A percentile compares a stretch with the other conserved stretches of the same genome.
phyloP scores from a whole-genome alignment of 2,888 invertebrate genomes.

The Polyommatus icarus region DNA sequence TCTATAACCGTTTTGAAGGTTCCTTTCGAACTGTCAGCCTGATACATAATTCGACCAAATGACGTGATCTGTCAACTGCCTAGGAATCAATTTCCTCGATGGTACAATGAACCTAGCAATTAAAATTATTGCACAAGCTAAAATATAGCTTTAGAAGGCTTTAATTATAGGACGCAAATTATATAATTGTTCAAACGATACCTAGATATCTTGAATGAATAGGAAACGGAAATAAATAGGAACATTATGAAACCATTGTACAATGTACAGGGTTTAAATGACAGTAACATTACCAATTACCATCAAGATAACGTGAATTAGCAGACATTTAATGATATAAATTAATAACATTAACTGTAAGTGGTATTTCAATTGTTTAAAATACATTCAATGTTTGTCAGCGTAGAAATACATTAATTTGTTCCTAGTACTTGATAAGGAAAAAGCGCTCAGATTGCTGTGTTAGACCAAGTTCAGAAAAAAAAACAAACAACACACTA shows the following conservation, averaged over 20 bases:
- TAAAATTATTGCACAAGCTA: background rate
- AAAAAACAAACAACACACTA: background rate
- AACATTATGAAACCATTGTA: constrained; percentile 1
- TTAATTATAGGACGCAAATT: background rate
- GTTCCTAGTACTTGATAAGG: too few relatives aligned
- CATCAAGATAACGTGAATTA: background rate
- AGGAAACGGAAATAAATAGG: constrained; percentile 15
- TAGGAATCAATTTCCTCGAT: too few relatives aligned
- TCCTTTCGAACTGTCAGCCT: too few relatives aligned
- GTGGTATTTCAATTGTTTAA: background rate
- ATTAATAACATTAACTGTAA: background rate
- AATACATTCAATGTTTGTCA: background rate
- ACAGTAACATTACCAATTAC: background rate
- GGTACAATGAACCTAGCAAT: background rate
- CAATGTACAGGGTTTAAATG: background rate
- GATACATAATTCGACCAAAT: too few relatives aligned
- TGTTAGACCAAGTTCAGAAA: background rate
- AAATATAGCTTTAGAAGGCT: background rate
- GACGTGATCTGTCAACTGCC: too few relatives aligned
- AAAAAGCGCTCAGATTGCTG: background rate
- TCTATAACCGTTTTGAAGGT: too few relatives aligned
- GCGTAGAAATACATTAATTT: too few relatives aligned
- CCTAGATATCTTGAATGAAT: background rate
- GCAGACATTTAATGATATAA: background rate
- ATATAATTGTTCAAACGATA: background rate